Base-by-base conservation (phyloP, 2,888 invertebrate species). In the Ophion ellenae region DNA sequence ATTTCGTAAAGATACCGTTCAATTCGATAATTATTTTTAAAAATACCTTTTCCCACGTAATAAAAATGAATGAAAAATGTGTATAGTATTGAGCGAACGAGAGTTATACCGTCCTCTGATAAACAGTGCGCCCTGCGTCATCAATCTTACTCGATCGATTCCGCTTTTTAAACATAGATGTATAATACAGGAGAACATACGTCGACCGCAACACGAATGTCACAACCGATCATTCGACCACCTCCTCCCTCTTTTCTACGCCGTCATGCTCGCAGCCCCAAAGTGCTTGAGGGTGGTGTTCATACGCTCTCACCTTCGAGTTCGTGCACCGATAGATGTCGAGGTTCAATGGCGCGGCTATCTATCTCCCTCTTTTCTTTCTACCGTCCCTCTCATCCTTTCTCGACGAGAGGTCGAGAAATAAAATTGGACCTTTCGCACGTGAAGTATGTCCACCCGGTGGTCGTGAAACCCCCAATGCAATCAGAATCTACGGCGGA, bases 391-490 rank as follows among this genome's bases (percentile, higher is more conserved):
- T 40, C 40, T 40, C 9, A 40, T 40, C 40, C 40, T 77, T 76
- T 77, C 61, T 81, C 73, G 79, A 77, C 40, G 81, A 79, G 79
- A 83, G 78, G 76, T 85, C 70, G 83, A 83, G 75, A 84, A 86
- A 87, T 86, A 84, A 87, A 87, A 87, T 86, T 87, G 84, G 82
- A 82, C 73, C 76, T 73, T 69, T 32, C 57, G 17, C 17, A 5
- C 81, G 87, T 87, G 84, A 87, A 47, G 86, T 87, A 86, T 84
- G 86, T 84, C 84, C 82, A 76, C 81, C 81, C 78, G 83, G 75
- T 84, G 53, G 81, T 85, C 84, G 69, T 63, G 75, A 76, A 87
- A 86, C 40, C 80, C 87, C 87, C 84, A 84, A 75, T 86, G 87
- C 86, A 87, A 87, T 87, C 87, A 87, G 84, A 80, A 85, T 61